Conservation (phyloP, 2,888 invertebrate species). For the Brenthis hecate region DNA sequence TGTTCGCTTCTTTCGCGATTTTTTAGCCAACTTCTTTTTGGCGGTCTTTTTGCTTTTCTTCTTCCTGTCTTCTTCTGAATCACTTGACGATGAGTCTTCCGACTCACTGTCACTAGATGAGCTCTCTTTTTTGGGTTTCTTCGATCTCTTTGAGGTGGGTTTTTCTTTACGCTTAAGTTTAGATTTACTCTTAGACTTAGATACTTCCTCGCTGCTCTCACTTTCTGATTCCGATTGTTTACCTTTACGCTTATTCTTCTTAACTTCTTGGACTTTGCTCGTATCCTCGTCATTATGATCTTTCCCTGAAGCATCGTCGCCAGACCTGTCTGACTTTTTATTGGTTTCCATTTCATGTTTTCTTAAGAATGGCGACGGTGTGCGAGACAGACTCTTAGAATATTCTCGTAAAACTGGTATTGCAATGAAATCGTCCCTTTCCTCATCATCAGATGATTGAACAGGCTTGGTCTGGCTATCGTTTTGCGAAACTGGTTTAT, state of each 20-base stretch:
- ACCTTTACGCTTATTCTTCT: conserved; percentile 79
- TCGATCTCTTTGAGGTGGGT: conserved; percentile 80
- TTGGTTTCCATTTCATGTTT: conserved; percentile 81
- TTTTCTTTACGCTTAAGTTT: conserved; percentile 80
- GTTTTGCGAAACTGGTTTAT: conserved; percentile 60
- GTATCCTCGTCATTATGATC: conserved; percentile 72
- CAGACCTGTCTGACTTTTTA: conserved; percentile 73
- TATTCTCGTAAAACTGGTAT: conserved; percentile 78
- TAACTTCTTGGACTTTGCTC: conserved; percentile 58
- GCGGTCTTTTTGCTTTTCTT: conserved; percentile 76
- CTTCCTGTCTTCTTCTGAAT: conserved; percentile 77
- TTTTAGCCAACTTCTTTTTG: conserved; percentile 75
- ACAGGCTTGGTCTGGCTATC: conserved; percentile 58
- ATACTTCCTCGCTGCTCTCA: conserved; percentile 70
- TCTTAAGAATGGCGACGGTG: conserved; percentile 92
- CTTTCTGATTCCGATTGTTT: conserved; percentile 78
- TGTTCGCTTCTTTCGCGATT: conserved; percentile 71
- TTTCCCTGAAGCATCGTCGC: conserved; percentile 71
- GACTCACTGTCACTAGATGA: conserved; percentile 79
- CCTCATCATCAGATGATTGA: conserved; percentile 72
- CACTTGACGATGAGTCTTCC: conserved; percentile 77
- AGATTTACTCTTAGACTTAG: conserved; percentile 71
- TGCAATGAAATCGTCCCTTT: conserved; percentile 67
- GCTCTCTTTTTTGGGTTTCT: conserved; percentile 74
- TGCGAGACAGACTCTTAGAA: conserved; percentile 90